Evolutionary conservation across 2,888 invertebrate species (phyloP), one percentile per base, ranked within the genome.

Genomic region (Hofmannophila pseudospretella): DNA sequence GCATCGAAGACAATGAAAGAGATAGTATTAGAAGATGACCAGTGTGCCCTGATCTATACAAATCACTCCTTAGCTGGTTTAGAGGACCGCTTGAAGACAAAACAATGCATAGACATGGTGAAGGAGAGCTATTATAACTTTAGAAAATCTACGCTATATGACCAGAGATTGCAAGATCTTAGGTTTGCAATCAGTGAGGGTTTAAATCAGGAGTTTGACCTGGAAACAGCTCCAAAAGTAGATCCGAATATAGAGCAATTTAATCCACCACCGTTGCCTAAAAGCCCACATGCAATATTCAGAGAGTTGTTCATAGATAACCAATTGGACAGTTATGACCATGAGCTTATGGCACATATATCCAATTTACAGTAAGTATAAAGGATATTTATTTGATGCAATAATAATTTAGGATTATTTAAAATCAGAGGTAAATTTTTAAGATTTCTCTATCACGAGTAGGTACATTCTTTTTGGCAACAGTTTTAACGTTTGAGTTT

Each of bases 121-220:
- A 86, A 82, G 42, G 78, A 86, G 32, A 88, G 88, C 45, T 88
- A 87, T 51, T 82, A 82, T 48, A 85, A 82, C 56, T 88, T 88
- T 64, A 67, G 77, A 43, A 85, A 75, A 45, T 76, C 81, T 10
- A 87, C 87, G 7, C 50, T 87, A 23, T 82, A 80, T 58, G 79
- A 86, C 44, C 86, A 86, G 37, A 76, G 76, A 42, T 55, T 88
- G 42, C 78, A 79, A 47, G 87, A 88, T 44, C 48, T 87, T 7
- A 68, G 75, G 42, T 81, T 72, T 70, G 88, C 88, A 7, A 88
- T 88, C 35, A 85, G 71, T 56, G 86, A 87, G 51, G 88, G 88
- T 1, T 46, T 87, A 2, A 81, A 58, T 13, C 86, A 86, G 34
- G 80, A 86, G 43, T 75, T 86, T 51, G 67, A 80, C 14, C 41